A percentile compares a stretch with the other conserved stretches of the same genome.
These are phyloP conservation scores for Aphelinus atriplicis DNA, from an alignment of 1,140 invertebrate species.

Conservation along the genomic window DNA sequence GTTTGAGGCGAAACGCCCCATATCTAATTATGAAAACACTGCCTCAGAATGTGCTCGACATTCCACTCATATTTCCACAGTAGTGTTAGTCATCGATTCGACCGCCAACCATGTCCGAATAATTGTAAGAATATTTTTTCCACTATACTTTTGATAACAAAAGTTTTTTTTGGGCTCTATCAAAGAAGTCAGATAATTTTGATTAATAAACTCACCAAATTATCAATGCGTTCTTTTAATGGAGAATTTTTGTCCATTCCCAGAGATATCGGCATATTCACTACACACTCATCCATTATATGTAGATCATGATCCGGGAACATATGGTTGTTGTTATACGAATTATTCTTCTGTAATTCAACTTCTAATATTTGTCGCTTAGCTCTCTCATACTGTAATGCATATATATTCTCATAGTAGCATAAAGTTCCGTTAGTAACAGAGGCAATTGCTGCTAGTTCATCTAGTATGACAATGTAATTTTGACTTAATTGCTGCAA, in stretches of 20 bases:
- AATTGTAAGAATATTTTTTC: not conserved
- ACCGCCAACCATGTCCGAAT: no score
- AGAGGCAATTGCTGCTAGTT: conserved; percentile 69
- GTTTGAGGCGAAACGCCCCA: no score
- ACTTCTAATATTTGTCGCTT: conserved; percentile 65
- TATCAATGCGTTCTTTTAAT: conserved; percentile 75
- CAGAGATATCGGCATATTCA: conserved; percentile 82
- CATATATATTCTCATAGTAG: conserved; percentile 84
- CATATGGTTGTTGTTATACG: conserved; percentile 28
- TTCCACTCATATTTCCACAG: no score
- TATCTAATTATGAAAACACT: no score
- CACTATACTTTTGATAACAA: conserved; percentile 1
- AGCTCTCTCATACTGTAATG: conserved; percentile 72
- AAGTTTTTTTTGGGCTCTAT: no score
- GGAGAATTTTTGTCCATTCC: conserved; percentile 85
- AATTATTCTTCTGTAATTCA: conserved; percentile 46
- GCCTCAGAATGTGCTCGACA: no score
- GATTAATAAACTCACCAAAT: conserved; percentile 59
- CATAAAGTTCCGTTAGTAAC: conserved; percentile 77
- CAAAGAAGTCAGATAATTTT: no score
- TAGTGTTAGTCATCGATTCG: no score
- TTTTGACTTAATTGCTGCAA: conserved; percentile 73
- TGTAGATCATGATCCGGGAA: conserved; percentile 71
- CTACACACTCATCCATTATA: conserved; percentile 82
- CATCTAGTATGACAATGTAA: conserved; percentile 72